These are phyloP conservation scores for Erpobdella octoculata DNA, from an alignment of 2,888 invertebrate species.

Conservation along the genomic window DNA sequence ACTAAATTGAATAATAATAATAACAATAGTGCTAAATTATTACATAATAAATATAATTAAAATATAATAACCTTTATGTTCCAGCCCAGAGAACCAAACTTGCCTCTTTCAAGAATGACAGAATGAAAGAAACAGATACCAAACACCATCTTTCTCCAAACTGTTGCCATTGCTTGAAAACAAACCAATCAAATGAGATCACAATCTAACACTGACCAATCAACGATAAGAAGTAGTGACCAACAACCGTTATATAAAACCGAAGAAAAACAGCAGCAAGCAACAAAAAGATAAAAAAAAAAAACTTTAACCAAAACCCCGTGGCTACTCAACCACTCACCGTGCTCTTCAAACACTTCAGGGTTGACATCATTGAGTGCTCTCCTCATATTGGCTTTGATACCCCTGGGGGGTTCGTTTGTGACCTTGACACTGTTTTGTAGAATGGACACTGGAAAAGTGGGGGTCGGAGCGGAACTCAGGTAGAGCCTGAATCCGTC, in stretches of 20 bases:
- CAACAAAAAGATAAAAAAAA: not conserved
- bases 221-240: not conserved
- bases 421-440: conserved; percentile 55
- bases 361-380: conserved; percentile 72
- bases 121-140: conserved; percentile 54
- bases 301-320: not conserved
- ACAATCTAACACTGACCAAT: not conserved
- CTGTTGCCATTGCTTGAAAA: conserved; percentile 44
- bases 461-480: conserved; percentile 52
- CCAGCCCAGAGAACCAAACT: conserved; percentile 54
- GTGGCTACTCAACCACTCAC: conserved; percentile 17
- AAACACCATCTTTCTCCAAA: conserved; percentile 52
- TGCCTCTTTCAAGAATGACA: conserved; percentile 53
- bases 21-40: no score
- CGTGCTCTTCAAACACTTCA: conserved; percentile 72
- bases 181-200: not conserved
- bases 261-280: not conserved
- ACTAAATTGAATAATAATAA: no score
- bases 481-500: conserved; percentile 52
- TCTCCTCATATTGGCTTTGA: conserved; percentile 68
- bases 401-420: conserved; percentile 54
- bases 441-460: conserved; percentile 52
- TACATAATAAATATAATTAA: no score
- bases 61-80: conserved; percentile 49
- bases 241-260: no score